Conservation (phyloP, 2,888 invertebrate genomes). For the Drosophila kuntzei region DNA sequence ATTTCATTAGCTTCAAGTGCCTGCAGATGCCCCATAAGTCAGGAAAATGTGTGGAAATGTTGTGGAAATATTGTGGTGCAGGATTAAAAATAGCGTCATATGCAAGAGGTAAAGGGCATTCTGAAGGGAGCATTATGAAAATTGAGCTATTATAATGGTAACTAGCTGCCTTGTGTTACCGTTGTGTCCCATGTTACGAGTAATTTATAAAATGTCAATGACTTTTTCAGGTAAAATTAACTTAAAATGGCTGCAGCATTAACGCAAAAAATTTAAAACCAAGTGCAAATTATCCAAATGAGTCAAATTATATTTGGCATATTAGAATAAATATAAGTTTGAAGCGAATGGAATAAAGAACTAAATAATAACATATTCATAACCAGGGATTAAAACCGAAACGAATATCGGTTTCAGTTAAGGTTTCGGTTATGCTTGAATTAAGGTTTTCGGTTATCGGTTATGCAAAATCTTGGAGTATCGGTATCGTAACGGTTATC, state of each 20-base stretch:
- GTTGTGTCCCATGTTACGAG: neutral
- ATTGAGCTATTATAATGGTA: slow-evolving; percentile 4
- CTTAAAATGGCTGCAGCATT: neutral
- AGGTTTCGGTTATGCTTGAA: no score
- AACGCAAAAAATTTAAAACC: neutral
- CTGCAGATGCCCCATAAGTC: slow-evolving; percentile 8
- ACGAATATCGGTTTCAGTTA: no score
- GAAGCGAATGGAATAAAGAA: no score
- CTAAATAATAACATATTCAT: no score
- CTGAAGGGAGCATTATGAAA: slow-evolving; percentile 1
- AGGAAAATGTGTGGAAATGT: neutral
- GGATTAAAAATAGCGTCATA: slow-evolving; percentile 3
- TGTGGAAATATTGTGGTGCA: slow-evolving; percentile 4
- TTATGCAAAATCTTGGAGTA: no score
- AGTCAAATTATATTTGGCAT: no score
- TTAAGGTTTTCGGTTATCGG: no score
- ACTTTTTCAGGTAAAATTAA: neutral
- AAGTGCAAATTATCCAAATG: neutral
- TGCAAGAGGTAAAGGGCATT: neutral
- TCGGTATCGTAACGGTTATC: no score
- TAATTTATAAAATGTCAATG: neutral
- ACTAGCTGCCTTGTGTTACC: neutral
- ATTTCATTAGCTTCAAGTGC: slow-evolving; percentile 52
- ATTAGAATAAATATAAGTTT: no score
- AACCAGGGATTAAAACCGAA: no score